These are phyloP conservation scores for Amphibalanus amphitrite DNA, from an alignment of 1,140 invertebrate species.

Conservation along the genomic window DNA sequence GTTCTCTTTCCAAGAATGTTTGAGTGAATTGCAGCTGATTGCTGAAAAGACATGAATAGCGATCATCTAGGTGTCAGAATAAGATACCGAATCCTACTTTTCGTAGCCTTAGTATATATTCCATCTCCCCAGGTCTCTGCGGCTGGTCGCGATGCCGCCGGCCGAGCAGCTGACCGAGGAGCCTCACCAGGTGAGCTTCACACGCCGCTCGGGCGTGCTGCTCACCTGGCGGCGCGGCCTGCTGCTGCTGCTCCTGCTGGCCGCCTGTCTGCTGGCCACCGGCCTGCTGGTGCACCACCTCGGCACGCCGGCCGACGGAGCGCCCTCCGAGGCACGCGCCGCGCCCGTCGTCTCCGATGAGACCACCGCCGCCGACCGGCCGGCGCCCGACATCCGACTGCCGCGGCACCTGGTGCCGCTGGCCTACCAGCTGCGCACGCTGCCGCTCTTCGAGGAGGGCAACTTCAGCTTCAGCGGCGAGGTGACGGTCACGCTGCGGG, in stretches of 20 bases:
- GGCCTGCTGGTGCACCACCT: constrained; percentile 43
- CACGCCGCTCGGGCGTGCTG: background rate
- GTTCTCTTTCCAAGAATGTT: too few species aligned
- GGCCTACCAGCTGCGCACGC: constrained; percentile 45
- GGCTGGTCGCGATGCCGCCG: background rate
- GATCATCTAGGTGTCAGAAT: too few species aligned
- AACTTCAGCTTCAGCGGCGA: constrained; percentile 33
- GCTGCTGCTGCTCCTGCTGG: constrained; percentile 32
- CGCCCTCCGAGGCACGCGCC: background rate
- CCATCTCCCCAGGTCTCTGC: too few species aligned
- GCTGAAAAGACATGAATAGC: too few species aligned
- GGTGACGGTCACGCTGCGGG: constrained; percentile 9
- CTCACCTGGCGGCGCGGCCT: background rate
- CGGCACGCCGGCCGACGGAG: background rate
- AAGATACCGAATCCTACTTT: too few species aligned
- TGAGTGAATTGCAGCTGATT: too few species aligned
- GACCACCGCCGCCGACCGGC: background rate
- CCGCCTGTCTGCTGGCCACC: constrained; percentile 36
- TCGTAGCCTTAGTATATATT: too few species aligned
- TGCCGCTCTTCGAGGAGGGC: constrained; percentile 42
- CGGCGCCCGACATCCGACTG: constrained; percentile 21
- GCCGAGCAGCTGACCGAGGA: background rate
- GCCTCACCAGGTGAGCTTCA: background rate
- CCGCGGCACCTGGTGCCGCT: constrained; percentile 43
- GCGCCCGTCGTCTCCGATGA: background rate